Base-by-base conservation (phyloP, 2,113 vertebrate genomes). In the Cebidichthys violaceus region DNA sequence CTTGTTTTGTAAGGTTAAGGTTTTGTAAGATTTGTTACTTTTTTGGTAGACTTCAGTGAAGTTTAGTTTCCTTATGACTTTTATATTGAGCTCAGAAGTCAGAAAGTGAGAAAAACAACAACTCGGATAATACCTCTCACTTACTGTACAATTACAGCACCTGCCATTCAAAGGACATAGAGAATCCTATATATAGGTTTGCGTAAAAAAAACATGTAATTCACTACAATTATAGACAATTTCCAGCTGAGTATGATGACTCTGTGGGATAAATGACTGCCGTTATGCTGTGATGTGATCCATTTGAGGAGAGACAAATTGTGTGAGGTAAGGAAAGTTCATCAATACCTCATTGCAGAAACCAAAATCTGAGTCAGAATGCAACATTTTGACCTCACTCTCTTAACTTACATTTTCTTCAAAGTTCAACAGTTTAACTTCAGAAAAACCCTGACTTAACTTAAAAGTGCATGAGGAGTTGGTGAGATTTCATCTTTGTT, bases 201-300 rank as follows among this genome's bases (percentile, higher is more conserved):
- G 31, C 24, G 31, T 57, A 31, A 81, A 29, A 66, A 81, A 65
- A 81, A 65, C 68, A 20, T 74, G 61, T 71, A 54, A 85, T 80
- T 82, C 59, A 66, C 24, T 13, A 57, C 33, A 79, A 89, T 81
- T 73, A 88, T 17, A 74, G 45, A 8, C 70, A 57, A 61, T 85
- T 88, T 73, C 24, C 61, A 50, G n/a, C 55, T 54, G 54, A 80
- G 37, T n/a, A 17, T 37, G 39, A 65, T 68, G 27, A 60, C 69
- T 76, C 41, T 43, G 4, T 39, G 29, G 9, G 35, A 39, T 68
- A 83, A 77, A 75, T 73, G 39, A 65, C 73, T 54, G 52, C 54
- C 68, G 31, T 79, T 43, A 29, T 47, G 70, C 37, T 29, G n/a
- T n/a, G 3, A 67, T 83, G 17, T 1, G 4, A 87, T 55, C 74